Percentiles rank a stretch among this genome's conserved stretches.
Conservation (phyloP, 2,888 invertebrate genomes). For the Gandaritis pyraliata region DNA sequence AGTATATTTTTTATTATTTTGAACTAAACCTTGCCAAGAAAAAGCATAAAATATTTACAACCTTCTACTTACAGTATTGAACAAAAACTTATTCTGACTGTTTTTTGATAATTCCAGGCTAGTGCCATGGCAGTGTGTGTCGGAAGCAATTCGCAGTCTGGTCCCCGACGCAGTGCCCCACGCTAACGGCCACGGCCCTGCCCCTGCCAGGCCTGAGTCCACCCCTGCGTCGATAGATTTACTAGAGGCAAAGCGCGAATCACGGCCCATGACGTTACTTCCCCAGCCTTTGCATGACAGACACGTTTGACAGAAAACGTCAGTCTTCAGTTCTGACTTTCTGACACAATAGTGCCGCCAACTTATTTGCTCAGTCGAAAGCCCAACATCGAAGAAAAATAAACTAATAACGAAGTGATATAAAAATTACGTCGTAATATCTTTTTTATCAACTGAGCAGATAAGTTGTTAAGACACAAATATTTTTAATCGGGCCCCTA, state of each 20-base stretch:
- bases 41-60: too few species aligned
- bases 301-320: constrained; percentile 47
- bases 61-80: too few species aligned
- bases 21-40: too few species aligned
- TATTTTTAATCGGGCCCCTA: constrained; percentile 16
- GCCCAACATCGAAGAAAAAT: too few species aligned
- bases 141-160: constrained; percentile 86
- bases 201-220: constrained; percentile 24
- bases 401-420: too few species aligned
- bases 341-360: constrained; percentile 8
- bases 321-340: constrained; percentile 9
- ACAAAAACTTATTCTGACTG: not conserved
- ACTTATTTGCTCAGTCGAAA: too few species aligned
- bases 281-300: constrained; percentile 73
- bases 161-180: constrained; percentile 88
- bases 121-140: constrained; percentile 88
- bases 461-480: not conserved
- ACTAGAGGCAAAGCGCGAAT: constrained; percentile 48
- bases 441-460: too few species aligned
- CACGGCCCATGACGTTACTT: constrained; percentile 67
- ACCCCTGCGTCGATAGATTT: constrained; percentile 14
- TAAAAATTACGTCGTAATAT: too few species aligned
- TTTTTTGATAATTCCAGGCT: constrained; percentile 80
- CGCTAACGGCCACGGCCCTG: constrained; percentile 25
- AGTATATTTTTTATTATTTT: too few species aligned